Percentiles rank a stretch among this genome's conserved stretches.
phyloP scores from a whole-genome alignment of 2,113 vertebrate genomes.

The Cervus canadensis region DNA sequence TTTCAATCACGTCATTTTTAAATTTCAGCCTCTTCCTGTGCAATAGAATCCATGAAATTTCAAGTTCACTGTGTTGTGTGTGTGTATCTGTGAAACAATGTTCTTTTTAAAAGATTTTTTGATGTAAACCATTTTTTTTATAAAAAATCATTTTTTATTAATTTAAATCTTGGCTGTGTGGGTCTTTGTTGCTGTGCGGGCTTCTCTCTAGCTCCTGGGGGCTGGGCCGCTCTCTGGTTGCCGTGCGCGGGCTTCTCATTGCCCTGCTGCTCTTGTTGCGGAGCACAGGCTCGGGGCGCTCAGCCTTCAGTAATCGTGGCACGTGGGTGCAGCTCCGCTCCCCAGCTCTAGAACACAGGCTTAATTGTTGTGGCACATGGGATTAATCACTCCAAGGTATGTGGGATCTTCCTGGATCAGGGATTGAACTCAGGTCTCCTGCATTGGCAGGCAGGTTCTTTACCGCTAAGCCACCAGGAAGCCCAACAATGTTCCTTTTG shows the following conservation, averaged over 20 bases:
- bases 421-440: neutral
- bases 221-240: neutral
- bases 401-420: neutral
- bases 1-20: neutral
- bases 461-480: neutral
- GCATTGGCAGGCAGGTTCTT: neutral
- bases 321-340: neutral
- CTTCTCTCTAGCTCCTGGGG: neutral
- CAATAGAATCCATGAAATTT: neutral
- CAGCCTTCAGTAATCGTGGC: neutral
- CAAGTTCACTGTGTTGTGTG: neutral
- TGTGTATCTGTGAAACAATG: neutral
- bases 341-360: neutral
- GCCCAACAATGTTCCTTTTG: neutral
- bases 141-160: neutral
- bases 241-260: neutral
- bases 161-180: neutral
- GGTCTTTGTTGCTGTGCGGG: neutral
- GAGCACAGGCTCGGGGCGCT: neutral
- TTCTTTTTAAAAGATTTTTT: neutral
- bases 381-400: neutral
- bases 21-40: neutral
- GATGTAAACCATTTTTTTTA: neutral
- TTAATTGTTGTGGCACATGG: neutral
- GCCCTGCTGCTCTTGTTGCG: neutral